Evolutionary conservation across 1,140 invertebrate species (phyloP), one percentile per base, ranked within the genome.

Genomic region (Paralvinella palmiformis): DNA sequence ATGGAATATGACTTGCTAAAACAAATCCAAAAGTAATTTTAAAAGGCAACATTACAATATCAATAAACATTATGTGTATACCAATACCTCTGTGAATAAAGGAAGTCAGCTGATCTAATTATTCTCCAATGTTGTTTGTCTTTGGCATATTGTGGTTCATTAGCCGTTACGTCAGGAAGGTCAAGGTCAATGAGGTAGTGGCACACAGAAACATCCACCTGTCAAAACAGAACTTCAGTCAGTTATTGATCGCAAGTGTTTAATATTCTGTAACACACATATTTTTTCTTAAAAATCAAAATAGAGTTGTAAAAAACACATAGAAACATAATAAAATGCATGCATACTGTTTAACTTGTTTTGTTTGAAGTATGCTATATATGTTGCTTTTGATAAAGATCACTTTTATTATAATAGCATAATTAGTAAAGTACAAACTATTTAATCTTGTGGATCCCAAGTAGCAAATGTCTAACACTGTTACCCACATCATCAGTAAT

Each of bases 111-210:
- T 37, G 86, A 85, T 67, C 86, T 86, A 31, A 94, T 75, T 3
- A 90, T 76, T 45, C 85, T 86, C 89, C 93, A 97, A 32, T 86
- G 83, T 62, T 87, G 85, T 2, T 76, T 82, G 67, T 88, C 82
- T 64, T 83, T 82, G 7, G 91, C 86, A 83, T 96, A 96, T 68
- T 87, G 87, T 0, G 92, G 92, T 79, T 96, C 91, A 24, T 87
- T 72, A 5, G 76, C 68, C 17, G 87, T 88, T 59, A 88, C 85
- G 65, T 81, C 83, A 0, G 85, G 86, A n/a, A 87, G 77, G 79
- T 96, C 91, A 7, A 92, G 84, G 79, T 97, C 94, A 48, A 98
- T 83, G 10, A 98, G 79, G 63, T 80, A 83, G 61, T 82, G 75
- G 70, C 82, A 83, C 29, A 62, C 68, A n/a, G 65, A 75, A 24